Conservation (phyloP, 1,140 invertebrate species). For the Drosophila aff. region DNA sequence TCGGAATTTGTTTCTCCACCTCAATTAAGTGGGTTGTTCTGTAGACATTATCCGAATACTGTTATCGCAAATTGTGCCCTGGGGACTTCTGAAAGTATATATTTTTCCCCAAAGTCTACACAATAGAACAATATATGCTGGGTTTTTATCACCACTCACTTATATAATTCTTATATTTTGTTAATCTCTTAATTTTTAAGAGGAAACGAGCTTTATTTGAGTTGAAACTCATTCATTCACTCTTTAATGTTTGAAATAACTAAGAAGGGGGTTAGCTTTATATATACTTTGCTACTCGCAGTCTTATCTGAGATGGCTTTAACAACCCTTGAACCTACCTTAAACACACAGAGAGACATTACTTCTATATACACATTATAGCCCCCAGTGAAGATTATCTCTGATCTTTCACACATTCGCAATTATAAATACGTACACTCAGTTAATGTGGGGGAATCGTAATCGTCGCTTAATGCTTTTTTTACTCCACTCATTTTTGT, state of each 20-base stretch:
- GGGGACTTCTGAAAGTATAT: not conserved
- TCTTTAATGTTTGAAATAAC: not conserved
- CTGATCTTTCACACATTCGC: conserved; percentile 40
- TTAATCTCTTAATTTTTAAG: not conserved
- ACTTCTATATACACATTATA: conserved; percentile 5
- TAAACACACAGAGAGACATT: conserved; percentile 1
- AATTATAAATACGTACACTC: conserved; percentile 18
- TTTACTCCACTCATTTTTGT: conserved; percentile 12
- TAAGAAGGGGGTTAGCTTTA: not conserved
- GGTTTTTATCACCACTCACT: not conserved
- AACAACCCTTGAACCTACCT: conserved; percentile 13
- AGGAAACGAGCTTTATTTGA: not conserved
- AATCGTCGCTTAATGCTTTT: conserved; percentile 13
- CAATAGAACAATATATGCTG: not conserved
- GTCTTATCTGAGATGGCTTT: conserved; percentile 8
- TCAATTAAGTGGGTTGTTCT: conserved; percentile 1
- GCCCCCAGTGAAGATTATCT: conserved; percentile 29
- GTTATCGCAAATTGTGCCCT: conserved; percentile 6
- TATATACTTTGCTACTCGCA: not conserved
- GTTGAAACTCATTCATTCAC: not conserved
- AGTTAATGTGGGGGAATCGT: conserved; percentile 18
- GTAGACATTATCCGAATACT: not conserved
- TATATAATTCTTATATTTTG: not conserved
- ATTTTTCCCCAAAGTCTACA: not conserved
- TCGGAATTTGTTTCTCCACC: not conserved